Base-by-base conservation (phyloP, 2,888 invertebrate genomes). In the Petrolisthes cinctipes region DNA sequence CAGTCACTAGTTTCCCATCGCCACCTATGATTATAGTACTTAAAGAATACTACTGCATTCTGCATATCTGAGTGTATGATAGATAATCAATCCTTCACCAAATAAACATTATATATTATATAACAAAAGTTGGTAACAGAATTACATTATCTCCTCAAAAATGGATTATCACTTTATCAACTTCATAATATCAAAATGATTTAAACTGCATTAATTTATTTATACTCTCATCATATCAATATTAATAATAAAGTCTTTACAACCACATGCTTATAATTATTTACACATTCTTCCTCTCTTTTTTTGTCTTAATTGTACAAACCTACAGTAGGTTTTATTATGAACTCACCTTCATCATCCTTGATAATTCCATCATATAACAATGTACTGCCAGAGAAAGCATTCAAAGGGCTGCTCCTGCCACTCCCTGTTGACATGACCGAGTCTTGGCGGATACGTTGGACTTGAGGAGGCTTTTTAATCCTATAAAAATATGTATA, bases 1-100 rank as follows among this genome's bases (percentile, higher is more conserved):
- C 92, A 23, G 91, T 91, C 5, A 92, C 92, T 86, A 93, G 91
- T 82, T 92, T 91, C 73, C 92, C 92, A 76, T 91, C 14, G 57
- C 57, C 81, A 51, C 14, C n/a, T 78, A 37, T 5, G 66, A 66
- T 66, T 11, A 14, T 14, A 66, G 66, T 14, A 66, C 11, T n/a
- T 11, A 11, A 66, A 66, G 66, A 14, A 14, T n/a, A 14, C 1
- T 66, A 66, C 14, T 11, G 66, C 3, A 66, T 66, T 66, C 11
- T 66, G 66, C 11, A n/a, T n/a, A 14, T 66, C 3, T 37, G 37
- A 37, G 37, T 73, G 6, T n/a, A 66, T 66, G 37, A n/a, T 11
- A 76, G 61, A 66, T 82, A 82, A 82, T n/a, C 23, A 82, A n/a
- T 66, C 11, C 11, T 66, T 17, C 14, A 20, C 23, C 14, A 23